A percentile compares a stretch with the other conserved stretches of the same genome.
phyloP scores from a whole-genome alignment of 2,113 vertebrate species.

The Egretta garzetta region DNA sequence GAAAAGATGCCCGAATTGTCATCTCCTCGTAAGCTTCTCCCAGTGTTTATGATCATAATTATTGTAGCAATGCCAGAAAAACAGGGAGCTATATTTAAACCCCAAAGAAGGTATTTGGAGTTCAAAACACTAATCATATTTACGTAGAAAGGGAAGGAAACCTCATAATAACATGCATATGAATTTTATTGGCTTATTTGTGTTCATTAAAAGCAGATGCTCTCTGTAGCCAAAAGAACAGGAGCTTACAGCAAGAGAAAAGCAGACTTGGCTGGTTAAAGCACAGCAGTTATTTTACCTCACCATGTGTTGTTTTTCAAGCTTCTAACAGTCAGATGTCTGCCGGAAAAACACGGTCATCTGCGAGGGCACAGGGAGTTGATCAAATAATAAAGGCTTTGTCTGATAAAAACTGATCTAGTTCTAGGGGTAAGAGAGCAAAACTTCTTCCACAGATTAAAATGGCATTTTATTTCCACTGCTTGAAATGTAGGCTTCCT shows the following conservation, averaged over 20 bases:
- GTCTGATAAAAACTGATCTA: not conserved
- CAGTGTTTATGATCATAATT: not conserved
- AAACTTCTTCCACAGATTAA: not conserved
- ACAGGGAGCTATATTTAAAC: not conserved
- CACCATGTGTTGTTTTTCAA: constrained; percentile 16
- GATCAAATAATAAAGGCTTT: constrained; percentile 19
- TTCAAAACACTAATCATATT: constrained; percentile 12
- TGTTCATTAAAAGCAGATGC: constrained; percentile 15
- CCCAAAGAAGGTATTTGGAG: not conserved
- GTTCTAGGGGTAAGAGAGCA: not conserved
- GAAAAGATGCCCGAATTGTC: not conserved
- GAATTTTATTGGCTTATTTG: constrained; percentile 6
- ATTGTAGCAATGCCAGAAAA: not conserved
- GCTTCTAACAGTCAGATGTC: constrained; percentile 3
- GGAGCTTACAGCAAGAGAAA: not conserved
- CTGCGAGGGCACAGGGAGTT: not conserved
- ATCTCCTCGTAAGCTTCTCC: not conserved
- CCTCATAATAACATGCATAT: not conserved
- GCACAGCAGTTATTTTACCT: not conserved
- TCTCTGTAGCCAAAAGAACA: not conserved
- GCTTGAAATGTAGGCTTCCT: not conserved
- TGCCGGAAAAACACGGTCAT: not conserved
- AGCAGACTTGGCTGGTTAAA: not conserved
- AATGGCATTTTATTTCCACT: not conserved
- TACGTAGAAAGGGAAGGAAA: not conserved